A percentile compares a stretch with the other conserved stretches of the same genome.
These are phyloP conservation scores for Oryctes rhinoceros DNA, from an alignment of 1,140 invertebrate genomes.

Conservation along the genomic window DNA sequence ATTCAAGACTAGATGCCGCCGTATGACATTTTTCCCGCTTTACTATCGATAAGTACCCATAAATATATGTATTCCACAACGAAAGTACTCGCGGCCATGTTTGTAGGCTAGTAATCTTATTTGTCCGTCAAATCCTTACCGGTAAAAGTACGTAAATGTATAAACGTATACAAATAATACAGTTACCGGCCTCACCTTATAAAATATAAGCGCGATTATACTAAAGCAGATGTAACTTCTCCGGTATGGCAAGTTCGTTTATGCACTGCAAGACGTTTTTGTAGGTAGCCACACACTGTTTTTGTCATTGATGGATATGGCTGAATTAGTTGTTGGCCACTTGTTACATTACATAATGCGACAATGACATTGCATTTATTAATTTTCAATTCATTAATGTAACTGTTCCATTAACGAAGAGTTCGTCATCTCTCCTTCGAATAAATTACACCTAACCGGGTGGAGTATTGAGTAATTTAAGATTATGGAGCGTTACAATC, in stretches of 20 bases:
- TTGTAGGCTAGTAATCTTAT: conserved; percentile 14
- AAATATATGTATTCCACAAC: neutral
- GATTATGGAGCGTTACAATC: too few relatives aligned
- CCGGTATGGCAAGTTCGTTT: conserved; percentile 21
- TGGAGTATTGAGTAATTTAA: too few relatives aligned
- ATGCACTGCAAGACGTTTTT: conserved; percentile 13
- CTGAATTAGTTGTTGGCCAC: neutral
- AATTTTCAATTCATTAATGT: conserved; percentile 15
- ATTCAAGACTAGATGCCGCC: neutral
- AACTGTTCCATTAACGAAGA: neutral
- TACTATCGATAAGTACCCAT: neutral
- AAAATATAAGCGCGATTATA: conserved; percentile 15
- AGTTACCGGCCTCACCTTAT: conserved; percentile 10
- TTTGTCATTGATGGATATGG: conserved; percentile 14
- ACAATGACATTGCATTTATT: conserved; percentile 19
- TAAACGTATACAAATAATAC: conserved; percentile 17
- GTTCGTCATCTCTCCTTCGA: too few relatives aligned
- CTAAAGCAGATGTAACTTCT: conserved; percentile 21
- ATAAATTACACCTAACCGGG: too few relatives aligned
- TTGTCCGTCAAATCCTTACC: conserved; percentile 21
- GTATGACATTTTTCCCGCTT: conserved; percentile 4
- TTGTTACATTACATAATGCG: conserved; percentile 6
- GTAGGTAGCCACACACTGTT: conserved; percentile 2
- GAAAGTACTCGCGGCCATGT: neutral
- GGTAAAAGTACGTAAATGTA: conserved; percentile 22